A percentile compares a stretch with the other conserved stretches of the same genome.
phyloP scores from a whole-genome alignment of 2,888 invertebrate species.

The Machimus atricapillus region DNA sequence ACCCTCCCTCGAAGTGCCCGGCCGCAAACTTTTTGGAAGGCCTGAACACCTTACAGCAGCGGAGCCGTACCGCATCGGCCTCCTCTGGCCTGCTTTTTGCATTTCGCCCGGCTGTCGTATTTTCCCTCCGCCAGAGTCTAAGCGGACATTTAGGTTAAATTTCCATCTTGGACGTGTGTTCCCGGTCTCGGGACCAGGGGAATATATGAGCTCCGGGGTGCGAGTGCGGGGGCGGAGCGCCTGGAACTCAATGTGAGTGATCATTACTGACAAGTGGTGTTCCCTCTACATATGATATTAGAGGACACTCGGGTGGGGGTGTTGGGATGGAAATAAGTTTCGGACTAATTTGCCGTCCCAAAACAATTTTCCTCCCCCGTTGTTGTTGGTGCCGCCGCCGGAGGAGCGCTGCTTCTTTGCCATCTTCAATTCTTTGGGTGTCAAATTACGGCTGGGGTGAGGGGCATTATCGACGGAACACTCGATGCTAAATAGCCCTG shows the following conservation, averaged over 20 bases:
- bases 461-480: conserved; percentile 27
- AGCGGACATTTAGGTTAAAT: conserved; percentile 21
- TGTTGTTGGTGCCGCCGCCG: background rate
- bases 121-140: conserved; percentile 3
- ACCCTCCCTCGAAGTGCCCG: background rate
- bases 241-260: conserved; percentile 20
- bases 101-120: conserved; percentile 21
- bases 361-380: conserved; percentile 32
- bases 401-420: conserved; percentile 1
- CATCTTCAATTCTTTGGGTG: conserved; percentile 35
- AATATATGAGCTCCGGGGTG: background rate
- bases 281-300: conserved; percentile 36
- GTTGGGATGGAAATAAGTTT: conserved; percentile 34
- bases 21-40: background rate
- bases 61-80: background rate
- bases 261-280: conserved; percentile 38
- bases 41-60: conserved; percentile 3
- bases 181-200: background rate
- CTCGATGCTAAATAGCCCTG: conserved; percentile 34
- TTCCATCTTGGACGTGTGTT: conserved; percentile 37
- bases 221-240: background rate
- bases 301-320: conserved; percentile 19
- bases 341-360: conserved; percentile 38
- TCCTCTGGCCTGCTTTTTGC: conserved; percentile 4
- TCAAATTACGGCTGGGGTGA: conserved; percentile 31